These are phyloP conservation scores for Leucoraja erinaceus DNA, from an alignment of 2,113 vertebrate genomes.

Conservation along the genomic window DNA sequence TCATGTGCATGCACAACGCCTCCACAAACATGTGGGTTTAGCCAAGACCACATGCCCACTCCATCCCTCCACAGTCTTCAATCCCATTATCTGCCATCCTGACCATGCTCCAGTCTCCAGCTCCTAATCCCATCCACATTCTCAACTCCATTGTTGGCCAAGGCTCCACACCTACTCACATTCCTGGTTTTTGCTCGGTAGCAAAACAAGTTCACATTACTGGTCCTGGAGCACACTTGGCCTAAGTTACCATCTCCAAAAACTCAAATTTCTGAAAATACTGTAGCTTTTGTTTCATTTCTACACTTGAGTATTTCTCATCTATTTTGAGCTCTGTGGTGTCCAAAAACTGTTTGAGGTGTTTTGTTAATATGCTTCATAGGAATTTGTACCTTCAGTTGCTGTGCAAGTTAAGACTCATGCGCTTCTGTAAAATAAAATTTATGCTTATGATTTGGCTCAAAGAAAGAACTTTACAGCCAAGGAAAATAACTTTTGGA, in stretches of 20 bases:
- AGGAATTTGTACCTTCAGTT: neutral
- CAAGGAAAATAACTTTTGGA: neutral
- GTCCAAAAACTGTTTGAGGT: neutral
- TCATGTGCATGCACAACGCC: too few species aligned
- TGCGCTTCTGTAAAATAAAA: neutral
- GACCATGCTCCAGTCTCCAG: too few species aligned
- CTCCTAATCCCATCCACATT: too few species aligned
- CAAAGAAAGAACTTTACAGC: neutral
- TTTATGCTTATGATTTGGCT: neutral
- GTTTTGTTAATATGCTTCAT: neutral
- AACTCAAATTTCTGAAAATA: neutral
- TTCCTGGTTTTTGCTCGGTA: too few species aligned
- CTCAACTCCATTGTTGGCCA: too few species aligned
- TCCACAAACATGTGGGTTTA: too few species aligned
- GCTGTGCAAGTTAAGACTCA: constrained; percentile 2
- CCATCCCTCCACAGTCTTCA: too few species aligned
- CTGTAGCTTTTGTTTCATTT: neutral
- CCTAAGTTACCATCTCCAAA: neutral
- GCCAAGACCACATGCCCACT: too few species aligned
- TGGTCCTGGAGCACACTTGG: too few species aligned
- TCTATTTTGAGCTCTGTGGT: neutral
- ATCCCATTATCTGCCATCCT: too few species aligned
- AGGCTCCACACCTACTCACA: too few species aligned
- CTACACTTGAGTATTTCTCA: neutral
- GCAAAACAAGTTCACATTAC: too few species aligned